Evolutionary conservation across 2,888 invertebrate species (phyloP).

Genomic region (Orchesella flavescens): DNA sequence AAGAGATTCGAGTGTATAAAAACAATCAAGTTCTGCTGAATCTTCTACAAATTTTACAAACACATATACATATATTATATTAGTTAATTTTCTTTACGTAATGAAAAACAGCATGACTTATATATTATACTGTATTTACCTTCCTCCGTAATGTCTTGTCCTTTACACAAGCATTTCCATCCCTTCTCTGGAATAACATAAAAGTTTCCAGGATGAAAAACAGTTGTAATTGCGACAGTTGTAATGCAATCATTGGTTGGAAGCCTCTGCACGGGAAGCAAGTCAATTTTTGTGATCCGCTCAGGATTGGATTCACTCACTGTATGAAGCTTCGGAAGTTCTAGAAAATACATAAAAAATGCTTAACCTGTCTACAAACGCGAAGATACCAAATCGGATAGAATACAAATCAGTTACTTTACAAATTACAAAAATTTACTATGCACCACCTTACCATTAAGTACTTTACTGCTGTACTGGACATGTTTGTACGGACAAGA

Average conservation of each 20-base stretch:
- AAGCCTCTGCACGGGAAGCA: conserved; percentile 43
- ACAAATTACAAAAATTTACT: too few species aligned
- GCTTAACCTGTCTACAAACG: too few species aligned
- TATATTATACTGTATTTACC: background rate
- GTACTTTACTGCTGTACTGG: conserved; percentile 9
- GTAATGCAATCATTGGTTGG: conserved; percentile 49
- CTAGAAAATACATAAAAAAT: conserved; percentile 21
- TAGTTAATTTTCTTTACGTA: too few species aligned
- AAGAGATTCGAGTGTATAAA: background rate
- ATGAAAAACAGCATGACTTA: background rate
- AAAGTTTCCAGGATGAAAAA: conserved; percentile 48
- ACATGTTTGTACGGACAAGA: conserved; percentile 39
- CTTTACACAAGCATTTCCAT: conserved; percentile 59
- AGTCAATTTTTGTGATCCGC: background rate
- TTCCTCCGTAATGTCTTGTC: background rate
- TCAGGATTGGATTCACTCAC: background rate
- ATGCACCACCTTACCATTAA: conserved; percentile 39
- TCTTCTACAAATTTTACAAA: too few species aligned
- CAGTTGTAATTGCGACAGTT: conserved; percentile 30
- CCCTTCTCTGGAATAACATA: conserved; percentile 53
- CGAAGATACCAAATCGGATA: too few species aligned
- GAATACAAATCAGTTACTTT: too few species aligned
- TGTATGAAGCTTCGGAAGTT: conserved; percentile 36
- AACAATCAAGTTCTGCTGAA: background rate
- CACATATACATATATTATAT: too few species aligned